These are phyloP conservation scores for Xylota sylvarum DNA, from an alignment of 2,888 invertebrate species.

Conservation along the genomic window DNA sequence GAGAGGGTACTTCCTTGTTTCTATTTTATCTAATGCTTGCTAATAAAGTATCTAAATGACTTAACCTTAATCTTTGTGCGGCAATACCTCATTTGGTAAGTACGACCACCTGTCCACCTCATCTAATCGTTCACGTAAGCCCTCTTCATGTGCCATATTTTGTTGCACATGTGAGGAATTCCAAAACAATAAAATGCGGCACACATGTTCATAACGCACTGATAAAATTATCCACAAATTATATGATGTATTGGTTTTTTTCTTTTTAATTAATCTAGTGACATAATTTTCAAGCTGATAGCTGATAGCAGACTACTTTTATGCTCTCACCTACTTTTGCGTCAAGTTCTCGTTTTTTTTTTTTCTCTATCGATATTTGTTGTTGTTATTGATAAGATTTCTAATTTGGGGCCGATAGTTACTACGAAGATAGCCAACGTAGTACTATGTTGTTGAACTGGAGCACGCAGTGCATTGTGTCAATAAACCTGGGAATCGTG, in stretches of 20 bases:
- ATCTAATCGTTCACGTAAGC: slow-evolving; percentile 10
- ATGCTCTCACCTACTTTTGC: slow-evolving; percentile 66
- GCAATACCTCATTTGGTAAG: neutral
- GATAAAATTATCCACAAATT: slow-evolving; percentile 29
- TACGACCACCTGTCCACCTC: neutral
- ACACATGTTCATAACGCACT: slow-evolving; percentile 16
- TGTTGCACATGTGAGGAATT: slow-evolving; percentile 28
- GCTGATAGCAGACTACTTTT: slow-evolving; percentile 17
- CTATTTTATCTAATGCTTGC: too few relatives aligned
- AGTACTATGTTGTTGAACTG: neutral
- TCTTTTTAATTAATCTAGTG: slow-evolving; percentile 59
- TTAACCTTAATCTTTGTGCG: neutral
- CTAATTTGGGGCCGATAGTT: slow-evolving; percentile 57
- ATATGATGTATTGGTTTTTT: slow-evolving; percentile 8
- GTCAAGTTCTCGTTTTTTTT: slow-evolving; percentile 33
- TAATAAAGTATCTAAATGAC: too few relatives aligned
- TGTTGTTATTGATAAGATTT: slow-evolving; percentile 53
- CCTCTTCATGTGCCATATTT: slow-evolving; percentile 8
- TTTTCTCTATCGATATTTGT: neutral
- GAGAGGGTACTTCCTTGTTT: too few relatives aligned
- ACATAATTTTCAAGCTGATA: slow-evolving; percentile 67
- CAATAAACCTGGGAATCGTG: slow-evolving; percentile 7
- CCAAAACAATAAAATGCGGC: slow-evolving; percentile 6
- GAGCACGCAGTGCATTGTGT: neutral
- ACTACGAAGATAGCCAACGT: slow-evolving; percentile 8